Evolutionary conservation across 2,797 vertebrate species (phyloP).

Genomic region (Arremon brunneinucha): DNA sequence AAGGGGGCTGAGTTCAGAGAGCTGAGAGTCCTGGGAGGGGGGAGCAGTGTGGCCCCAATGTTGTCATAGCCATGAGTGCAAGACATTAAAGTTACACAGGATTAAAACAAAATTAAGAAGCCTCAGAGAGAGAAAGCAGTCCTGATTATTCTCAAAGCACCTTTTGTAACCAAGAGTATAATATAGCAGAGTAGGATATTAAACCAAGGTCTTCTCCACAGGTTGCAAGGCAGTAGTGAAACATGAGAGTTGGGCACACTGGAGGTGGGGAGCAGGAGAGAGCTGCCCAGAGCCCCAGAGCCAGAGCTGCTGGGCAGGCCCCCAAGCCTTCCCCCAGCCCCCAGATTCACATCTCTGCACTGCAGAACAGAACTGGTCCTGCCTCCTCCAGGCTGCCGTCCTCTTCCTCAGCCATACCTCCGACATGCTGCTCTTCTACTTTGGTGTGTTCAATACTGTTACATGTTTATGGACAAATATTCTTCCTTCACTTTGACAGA

Average conservation of each 20-base stretch:
- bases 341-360: neutral
- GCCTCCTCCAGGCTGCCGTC: neutral
- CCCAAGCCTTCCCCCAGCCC: rapidly evolving
- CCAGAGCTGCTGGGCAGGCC: neutral
- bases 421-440: neutral
- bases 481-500: neutral
- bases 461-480: neutral
- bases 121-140: neutral
- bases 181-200: neutral
- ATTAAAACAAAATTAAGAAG: neutral
- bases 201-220: neutral
- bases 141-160: neutral
- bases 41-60: neutral
- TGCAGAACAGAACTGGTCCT: neutral
- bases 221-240: neutral
- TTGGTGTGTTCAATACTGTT: too few relatives aligned
- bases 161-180: neutral
- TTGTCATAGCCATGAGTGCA: neutral
- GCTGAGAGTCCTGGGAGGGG: neutral
- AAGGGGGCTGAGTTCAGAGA: neutral
- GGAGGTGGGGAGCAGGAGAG: neutral
- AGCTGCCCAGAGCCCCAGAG: neutral
- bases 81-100: neutral
- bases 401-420: neutral
- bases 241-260: neutral